Base-by-base conservation (phyloP, 2,888 invertebrate genomes). In the Protonemura montana region DNA sequence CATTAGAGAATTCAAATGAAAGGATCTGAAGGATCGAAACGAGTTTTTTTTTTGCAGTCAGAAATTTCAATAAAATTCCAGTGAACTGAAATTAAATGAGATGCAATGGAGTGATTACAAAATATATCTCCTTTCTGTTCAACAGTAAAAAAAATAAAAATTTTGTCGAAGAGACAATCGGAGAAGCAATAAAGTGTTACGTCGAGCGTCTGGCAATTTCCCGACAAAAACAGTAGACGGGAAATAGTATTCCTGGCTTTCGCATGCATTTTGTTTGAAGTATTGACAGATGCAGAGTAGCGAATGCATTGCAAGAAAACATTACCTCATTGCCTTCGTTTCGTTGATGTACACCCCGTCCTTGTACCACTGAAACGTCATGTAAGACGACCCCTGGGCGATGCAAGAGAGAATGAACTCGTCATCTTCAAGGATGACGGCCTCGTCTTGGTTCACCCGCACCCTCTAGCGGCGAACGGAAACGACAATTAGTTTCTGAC, bases 351-450 rank as follows among this genome's bases (percentile, higher is more conserved):
- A 93, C 88, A 95, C 93, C 5, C 95, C 95, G 90, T 97, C 96
- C 91, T 97, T 97, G 92, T 94, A 96, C 97, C 97, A 97, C 41
- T 94, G 94, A 90, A 97, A 97, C 86, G 92, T 93, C 90, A 96
- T 95, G 88, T 94, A 93, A 0, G 95, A 94, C 81, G 96, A 96
- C 85, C 96, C 96, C 90, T 95, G 94, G 28, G 96, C 96, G 88
- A 94, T 93, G 90, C 97, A 97, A 85, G 95, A 95, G 88, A 97
- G 92, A 89, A 95, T 94, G 89, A 97, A 95, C 91, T 96, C 95
- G 85, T 95, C 95, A 3, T 94, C 95, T 90, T 95, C 94, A 91
- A 95, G 94, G 86, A 94, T 93, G 86, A 93, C 92, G 84, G 92
- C 90, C 35, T 90, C 91, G 85, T 91, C 90, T 88, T 93, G 92